Base-by-base conservation (phyloP, 2,113 vertebrate species). In the Antennarius striatus region DNA sequence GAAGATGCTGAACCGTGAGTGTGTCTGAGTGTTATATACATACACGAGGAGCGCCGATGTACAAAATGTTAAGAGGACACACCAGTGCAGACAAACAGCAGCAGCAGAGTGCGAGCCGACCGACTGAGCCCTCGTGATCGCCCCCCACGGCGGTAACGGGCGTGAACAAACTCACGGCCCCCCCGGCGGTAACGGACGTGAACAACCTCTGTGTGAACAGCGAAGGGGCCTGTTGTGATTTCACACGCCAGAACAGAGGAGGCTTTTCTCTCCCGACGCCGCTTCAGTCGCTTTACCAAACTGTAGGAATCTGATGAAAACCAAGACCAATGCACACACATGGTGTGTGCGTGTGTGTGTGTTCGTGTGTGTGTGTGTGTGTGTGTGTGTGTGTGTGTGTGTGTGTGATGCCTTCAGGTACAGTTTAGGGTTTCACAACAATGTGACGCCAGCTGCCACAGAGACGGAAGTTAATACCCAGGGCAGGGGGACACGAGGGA, bases 361-460 rank as follows among this genome's bases (percentile, higher is more conserved):
- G 62, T 60, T 58, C 60, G 58, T 65, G 64, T 45, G 50, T 52
- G 47, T 55, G 56, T 47, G 36, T 62, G 58, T 70, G 68, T 63
- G 45, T 60, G 28, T 36, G 76, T 66, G 63, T 76, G 48, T 32
- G 53, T 56, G 60, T 65, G 73, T 68, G 53, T 61, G 32, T 77
- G 63, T 60, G 62, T 73, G 69, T 62, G 82, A 74, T 88, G 84
- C 84, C 88, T 91, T 90, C 87, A 90, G 90, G 90, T 89, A 90
- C 76, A 68, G 59, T 61, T 11, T 43, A 74, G 80, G 68, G 74
- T 76, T 91, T 82, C 83, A 83, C 68, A 64, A 73, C 76, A 83
- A 76, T 79, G 79, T 81, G 77, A 83, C 81, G 90, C 75, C 88
- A 90, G 89, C 90, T 91, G 89, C 82, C 86, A 74, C 90, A 88